These are phyloP conservation scores for Trilocha varians DNA, from an alignment of 2,888 invertebrate species.

Conservation along the genomic window DNA sequence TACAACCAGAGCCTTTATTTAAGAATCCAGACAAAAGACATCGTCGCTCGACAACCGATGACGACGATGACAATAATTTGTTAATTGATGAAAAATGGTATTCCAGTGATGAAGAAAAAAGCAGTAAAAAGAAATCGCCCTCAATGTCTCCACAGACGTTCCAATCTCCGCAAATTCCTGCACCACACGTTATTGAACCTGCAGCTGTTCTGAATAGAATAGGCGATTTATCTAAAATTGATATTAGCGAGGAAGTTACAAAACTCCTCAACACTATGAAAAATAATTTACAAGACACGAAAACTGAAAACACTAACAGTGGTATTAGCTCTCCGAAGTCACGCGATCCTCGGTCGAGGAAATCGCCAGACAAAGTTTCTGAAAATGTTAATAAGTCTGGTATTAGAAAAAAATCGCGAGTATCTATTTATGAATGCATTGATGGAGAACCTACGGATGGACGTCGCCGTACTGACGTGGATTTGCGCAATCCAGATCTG, in stretches of 20 bases:
- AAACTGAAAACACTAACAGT: constrained; percentile 29
- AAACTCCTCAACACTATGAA: constrained; percentile 78
- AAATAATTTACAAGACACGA: constrained; percentile 55
- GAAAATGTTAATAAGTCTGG: constrained; percentile 27
- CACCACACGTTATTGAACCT: constrained; percentile 70
- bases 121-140: constrained; percentile 50
- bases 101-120: constrained; percentile 84
- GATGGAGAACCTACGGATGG: constrained; percentile 70
- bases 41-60: constrained; percentile 68
- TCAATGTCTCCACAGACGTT: constrained; percentile 43
- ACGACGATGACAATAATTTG: constrained; percentile 74
- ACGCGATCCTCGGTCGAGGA: constrained; percentile 55
- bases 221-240: constrained; percentile 81
- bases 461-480: constrained; percentile 63
- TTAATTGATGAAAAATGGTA: constrained; percentile 81
- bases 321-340: constrained; percentile 34
- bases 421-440: constrained; percentile 75
- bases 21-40: constrained; percentile 60
- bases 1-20: constrained; percentile 60
- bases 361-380: constrained; percentile 47
- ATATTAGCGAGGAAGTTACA: constrained; percentile 81
- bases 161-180: constrained; percentile 37
- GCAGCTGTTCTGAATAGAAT: constrained; percentile 73
- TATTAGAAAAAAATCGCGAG: constrained; percentile 44
- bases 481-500: constrained; percentile 67